Base-by-base conservation (phyloP, 2,113 vertebrate genomes). In the Ictalurus furcatus region DNA sequence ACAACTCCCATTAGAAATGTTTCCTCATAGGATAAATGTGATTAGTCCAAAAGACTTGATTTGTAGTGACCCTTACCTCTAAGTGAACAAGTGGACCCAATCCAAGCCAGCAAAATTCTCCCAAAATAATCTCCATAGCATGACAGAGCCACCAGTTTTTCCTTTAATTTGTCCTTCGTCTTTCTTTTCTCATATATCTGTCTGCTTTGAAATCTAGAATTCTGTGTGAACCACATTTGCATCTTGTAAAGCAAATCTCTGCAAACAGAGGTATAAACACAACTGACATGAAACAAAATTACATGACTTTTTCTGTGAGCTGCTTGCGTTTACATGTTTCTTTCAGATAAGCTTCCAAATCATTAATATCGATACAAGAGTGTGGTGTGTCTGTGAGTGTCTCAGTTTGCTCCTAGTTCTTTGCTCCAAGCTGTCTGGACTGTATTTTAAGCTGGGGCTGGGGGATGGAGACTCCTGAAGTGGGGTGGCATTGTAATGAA, bases 391-490 rank as follows among this genome's bases (percentile, higher is more conserved):
- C 23, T 80, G 48, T 80, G 76, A 54, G 48, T 65, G 1, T 85
- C n/a, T 79, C 28, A 58, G n/a, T 7, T 48, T 7, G 6, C 44
- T 48, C 5, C 44, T 48, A 48, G 78, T 86, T 21, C 58, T 88
- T 69, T 86, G 52, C 78, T 89, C 84, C 83, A 84, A 84, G 85
- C 86, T 84, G 86, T 73, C 81, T 88, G 84, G 44, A 52, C 65
- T 89, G 86, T 90, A 88, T 90, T 90, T 91, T 86, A 90, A 90
- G 86, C 69, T 58, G 23, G 69, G 86, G 52, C 44, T 59, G 76
- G 82, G 65, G 83, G 86, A 88, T 58, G 56, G 59, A 88, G 59
- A 82, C 76, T 85, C 85, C 73, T 59, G 84, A 85, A 71, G 76
- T 81, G 76, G 89, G 67, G 63, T 52, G 6, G 76, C 80, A 71